These are phyloP conservation scores for Ceyx cyanopectus DNA, from an alignment of 2,113 vertebrate species.

Conservation along the genomic window DNA sequence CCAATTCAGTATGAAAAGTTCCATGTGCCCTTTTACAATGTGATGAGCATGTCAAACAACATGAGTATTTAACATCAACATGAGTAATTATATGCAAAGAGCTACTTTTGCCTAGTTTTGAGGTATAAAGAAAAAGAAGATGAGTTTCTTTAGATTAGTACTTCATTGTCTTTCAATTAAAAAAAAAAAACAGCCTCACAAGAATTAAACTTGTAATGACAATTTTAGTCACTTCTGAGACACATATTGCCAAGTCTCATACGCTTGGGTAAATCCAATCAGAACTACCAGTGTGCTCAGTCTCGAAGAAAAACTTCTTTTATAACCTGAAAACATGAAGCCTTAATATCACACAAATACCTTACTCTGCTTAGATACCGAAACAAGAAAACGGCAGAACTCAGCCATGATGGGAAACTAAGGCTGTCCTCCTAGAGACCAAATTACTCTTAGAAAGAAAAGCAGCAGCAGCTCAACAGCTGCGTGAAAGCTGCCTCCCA, in stretches of 20 bases:
- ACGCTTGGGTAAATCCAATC: slow-evolving; percentile 11
- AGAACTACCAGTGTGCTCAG: slow-evolving; percentile 9
- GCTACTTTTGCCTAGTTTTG: not conserved
- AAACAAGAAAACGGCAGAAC: slow-evolving; percentile 16
- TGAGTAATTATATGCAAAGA: not conserved
- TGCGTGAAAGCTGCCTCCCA: slow-evolving; percentile 71
- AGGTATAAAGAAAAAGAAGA: not conserved
- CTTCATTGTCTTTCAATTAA: not conserved
- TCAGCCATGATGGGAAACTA: slow-evolving; percentile 17
- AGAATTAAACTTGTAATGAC: slow-evolving; percentile 5
- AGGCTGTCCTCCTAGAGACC: slow-evolving; percentile 8
- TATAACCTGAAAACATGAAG: slow-evolving; percentile 61
- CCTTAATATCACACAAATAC: slow-evolving; percentile 42
- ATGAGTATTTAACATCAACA: not conserved
- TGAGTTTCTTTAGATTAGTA: not conserved
- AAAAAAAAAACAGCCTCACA: not conserved
- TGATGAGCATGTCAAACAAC: not conserved
- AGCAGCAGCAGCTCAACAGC: slow-evolving; percentile 71
- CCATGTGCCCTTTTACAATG: not conserved
- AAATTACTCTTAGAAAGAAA: slow-evolving; percentile 64
- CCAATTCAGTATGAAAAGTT: not conserved
- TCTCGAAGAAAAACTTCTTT: slow-evolving; percentile 58
- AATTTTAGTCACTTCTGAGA: not conserved
- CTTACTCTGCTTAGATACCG: slow-evolving; percentile 27
- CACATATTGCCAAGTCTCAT: not conserved